Base-by-base conservation (phyloP, 2,888 invertebrate species). In the Drosophila macrospina region DNA sequence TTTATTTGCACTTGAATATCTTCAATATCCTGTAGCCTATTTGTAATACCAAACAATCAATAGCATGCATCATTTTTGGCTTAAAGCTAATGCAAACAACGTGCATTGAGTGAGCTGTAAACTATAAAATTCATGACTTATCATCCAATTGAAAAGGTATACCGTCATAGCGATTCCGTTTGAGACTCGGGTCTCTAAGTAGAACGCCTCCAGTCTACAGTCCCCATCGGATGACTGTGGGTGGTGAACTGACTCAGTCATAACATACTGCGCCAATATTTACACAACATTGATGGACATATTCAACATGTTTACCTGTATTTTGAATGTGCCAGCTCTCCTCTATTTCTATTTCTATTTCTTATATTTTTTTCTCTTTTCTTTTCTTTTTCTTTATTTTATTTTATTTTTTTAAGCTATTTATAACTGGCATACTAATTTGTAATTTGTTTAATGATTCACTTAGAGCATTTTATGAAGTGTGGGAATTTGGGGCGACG, bases 371-470 rank as follows among this genome's bases (percentile, higher is more conserved):
- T 48, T 32, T 54, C 63, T 50, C 42, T 37, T 65, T 59, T 69
- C 47, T 24, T 54, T 70, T 68, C 45, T 52, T 6, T 28, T 2
- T 6, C 5, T 70, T 52, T 37, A 44, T 52, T 52, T 45, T 24
- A 55, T 45, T 61, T 55, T 54, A 39, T 37, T 55, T 65, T 70
- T 60, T 59, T 59, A 45, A 65, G 74, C 80, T 81, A 87, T 87
- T 83, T 83, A 87, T 85, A 83, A 78, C 85, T 81, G 85, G 72
- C 76, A 61, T 85, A 84, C 87, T 87, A 84, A 81, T 84, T 83
- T 79, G 82, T 82, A 84, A 84, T 87, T 84, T 84, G 83, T 84
- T 84, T 87, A 84, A 82, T 84, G 83, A 84, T 84, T 84, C 83
- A 84, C 86, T 84, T 84, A 87, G 69, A 60, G 55, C 68, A 70